Percentiles rank a stretch among this genome's conserved stretches.
These are phyloP conservation scores for Neosilurus hyrtlii DNA, from an alignment of 2,797 vertebrate genomes.

Conservation along the genomic window DNA sequence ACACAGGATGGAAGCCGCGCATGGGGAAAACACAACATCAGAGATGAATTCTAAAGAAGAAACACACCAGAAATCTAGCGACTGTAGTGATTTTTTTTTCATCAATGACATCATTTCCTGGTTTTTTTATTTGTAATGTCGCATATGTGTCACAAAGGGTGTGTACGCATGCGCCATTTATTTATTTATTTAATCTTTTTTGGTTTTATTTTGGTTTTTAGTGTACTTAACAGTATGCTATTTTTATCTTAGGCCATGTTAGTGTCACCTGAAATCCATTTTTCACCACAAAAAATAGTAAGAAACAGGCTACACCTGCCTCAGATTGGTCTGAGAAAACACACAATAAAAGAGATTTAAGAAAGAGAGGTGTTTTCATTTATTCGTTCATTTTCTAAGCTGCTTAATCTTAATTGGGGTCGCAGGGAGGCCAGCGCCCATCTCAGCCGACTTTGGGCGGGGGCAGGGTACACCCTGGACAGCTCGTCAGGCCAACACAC, in stretches of 20 bases:
- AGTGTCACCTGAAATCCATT: constrained; percentile 10
- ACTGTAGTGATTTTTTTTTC: constrained; percentile 1
- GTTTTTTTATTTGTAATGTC: not conserved
- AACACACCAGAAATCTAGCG: not conserved
- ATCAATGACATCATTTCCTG: constrained; percentile 40
- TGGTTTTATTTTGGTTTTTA: not conserved
- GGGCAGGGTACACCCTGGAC: too few species aligned
- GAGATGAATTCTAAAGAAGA: constrained; percentile 15
- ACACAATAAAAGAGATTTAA: not conserved
- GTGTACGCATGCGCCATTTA: not conserved
- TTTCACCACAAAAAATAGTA: not conserved
- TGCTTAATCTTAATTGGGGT: too few species aligned
- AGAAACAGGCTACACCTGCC: not conserved
- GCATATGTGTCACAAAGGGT: not conserved
- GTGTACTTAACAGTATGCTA: not conserved
- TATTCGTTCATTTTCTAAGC: not conserved
- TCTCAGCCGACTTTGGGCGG: too few species aligned
- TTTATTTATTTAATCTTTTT: not conserved
- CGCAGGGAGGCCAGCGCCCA: too few species aligned
- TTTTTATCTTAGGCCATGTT: not conserved
- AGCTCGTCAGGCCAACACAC: too few species aligned
- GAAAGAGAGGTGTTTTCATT: not conserved
- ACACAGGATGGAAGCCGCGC: constrained; percentile 5
- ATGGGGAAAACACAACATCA: not conserved
- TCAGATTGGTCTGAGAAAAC: not conserved